Evolutionary conservation across 2,113 vertebrate species (phyloP).

Genomic region (Pituophis catenifer): DNA sequence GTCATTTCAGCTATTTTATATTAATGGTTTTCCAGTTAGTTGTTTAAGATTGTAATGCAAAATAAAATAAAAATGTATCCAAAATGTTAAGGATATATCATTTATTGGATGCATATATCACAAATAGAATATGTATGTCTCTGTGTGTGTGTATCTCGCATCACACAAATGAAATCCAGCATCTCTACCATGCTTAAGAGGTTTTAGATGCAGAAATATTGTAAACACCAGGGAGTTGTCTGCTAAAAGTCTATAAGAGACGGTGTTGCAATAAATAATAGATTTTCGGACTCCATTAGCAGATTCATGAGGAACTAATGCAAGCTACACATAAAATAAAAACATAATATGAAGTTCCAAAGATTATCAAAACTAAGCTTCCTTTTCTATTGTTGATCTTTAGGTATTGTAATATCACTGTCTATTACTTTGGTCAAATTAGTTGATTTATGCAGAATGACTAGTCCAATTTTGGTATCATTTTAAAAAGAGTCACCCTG

Average conservation of each 20-base stretch:
- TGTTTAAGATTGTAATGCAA: conserved; percentile 1
- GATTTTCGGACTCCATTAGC: conserved; percentile 69
- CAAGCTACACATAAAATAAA: conserved; percentile 33
- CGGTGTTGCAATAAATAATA: conserved; percentile 68
- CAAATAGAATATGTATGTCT: not conserved
- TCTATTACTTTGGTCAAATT: conserved; percentile 42
- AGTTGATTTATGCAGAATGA: not conserved
- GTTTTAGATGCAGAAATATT: conserved; percentile 35
- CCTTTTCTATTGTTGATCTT: conserved; percentile 47
- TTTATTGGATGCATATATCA: not conserved
- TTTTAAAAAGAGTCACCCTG: conserved; percentile 38
- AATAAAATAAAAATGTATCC: not conserved
- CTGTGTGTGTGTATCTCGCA: not conserved
- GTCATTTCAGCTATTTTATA: conserved; percentile 45
- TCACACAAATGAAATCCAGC: conserved; percentile 7
- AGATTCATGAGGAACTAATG: conserved; percentile 58
- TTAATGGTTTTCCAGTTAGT: not conserved
- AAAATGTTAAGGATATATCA: not conserved
- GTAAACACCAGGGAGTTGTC: conserved; percentile 53
- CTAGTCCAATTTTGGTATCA: conserved; percentile 40
- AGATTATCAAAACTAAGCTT: conserved; percentile 46
- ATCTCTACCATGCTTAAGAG: conserved; percentile 44
- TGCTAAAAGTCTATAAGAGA: conserved; percentile 52
- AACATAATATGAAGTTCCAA: conserved; percentile 45
- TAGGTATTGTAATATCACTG: conserved; percentile 46